Conservation (phyloP, 2,888 invertebrate genomes). For the Ferrisia virgata region DNA sequence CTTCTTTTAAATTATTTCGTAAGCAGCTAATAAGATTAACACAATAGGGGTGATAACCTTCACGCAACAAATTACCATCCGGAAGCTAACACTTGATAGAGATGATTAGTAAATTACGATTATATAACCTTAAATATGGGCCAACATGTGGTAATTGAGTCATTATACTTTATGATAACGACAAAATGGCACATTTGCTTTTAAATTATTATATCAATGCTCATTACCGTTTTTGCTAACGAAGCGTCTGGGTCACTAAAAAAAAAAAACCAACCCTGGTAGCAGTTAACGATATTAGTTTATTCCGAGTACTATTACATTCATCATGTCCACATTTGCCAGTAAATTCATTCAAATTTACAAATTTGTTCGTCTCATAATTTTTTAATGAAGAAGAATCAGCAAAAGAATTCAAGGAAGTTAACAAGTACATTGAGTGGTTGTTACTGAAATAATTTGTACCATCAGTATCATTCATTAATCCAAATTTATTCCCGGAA, state of each 20-base stretch:
- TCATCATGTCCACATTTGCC: too few relatives aligned
- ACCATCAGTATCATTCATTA: too few relatives aligned
- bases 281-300: background rate
- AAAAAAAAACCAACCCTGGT: background rate
- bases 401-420: too few relatives aligned
- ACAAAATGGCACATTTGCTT: background rate
- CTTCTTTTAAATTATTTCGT: background rate
- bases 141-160: background rate
- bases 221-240: background rate
- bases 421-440: too few relatives aligned
- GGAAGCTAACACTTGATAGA: background rate
- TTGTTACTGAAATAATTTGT: too few relatives aligned
- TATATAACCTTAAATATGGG: background rate
- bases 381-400: too few relatives aligned
- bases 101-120: background rate
- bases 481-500: too few relatives aligned
- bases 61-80: background rate
- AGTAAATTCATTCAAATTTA: too few relatives aligned
- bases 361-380: too few relatives aligned
- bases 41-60: background rate
- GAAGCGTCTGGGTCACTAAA: background rate
- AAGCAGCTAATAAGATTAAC: background rate
- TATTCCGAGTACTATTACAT: background rate
- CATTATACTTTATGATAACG: background rate
- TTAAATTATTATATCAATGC: background rate